phyloP scores from a whole-genome alignment of 2,888 invertebrate genomes.

The Taenaris catops region DNA sequence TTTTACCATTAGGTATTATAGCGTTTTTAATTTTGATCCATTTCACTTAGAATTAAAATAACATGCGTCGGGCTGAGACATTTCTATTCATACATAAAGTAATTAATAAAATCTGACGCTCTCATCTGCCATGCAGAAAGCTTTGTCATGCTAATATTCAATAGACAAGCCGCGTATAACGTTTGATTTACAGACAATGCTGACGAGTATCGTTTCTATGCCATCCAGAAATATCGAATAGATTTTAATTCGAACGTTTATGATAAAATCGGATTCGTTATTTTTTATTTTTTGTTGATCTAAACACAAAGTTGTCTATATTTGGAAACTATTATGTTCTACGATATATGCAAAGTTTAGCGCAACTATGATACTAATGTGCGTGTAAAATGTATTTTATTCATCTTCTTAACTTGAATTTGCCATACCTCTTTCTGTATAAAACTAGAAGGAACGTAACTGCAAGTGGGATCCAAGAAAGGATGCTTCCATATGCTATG shows the following conservation, averaged over 20 bases:
- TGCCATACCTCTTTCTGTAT: not conserved
- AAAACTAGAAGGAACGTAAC: constrained; percentile 1
- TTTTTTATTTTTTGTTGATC: too few relatives aligned
- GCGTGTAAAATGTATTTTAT: constrained; percentile 2
- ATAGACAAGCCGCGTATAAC: constrained; percentile 33
- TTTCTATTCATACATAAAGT: constrained; percentile 66
- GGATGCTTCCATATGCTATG: too few relatives aligned
- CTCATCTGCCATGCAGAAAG: constrained; percentile 77
- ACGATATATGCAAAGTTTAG: constrained; percentile 9
- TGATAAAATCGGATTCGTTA: too few relatives aligned
- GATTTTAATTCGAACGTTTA: constrained; percentile 2
- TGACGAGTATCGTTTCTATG: constrained; percentile 3
- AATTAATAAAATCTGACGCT: constrained; percentile 66
- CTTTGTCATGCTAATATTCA: constrained; percentile 72
- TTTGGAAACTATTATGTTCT: constrained; percentile 4
- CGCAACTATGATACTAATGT: constrained; percentile 10
- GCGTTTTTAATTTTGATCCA: constrained; percentile 29
- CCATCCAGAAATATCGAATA: too few relatives aligned
- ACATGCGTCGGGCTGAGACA: constrained; percentile 77
- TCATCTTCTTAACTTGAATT: not conserved
- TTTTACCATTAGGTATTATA: constrained; percentile 11
- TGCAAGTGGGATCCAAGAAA: not conserved
- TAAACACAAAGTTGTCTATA: constrained; percentile 7
- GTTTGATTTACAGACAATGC: constrained; percentile 6
- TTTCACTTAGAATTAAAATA: constrained; percentile 52